phyloP scores from a whole-genome alignment of 2,888 invertebrate species.

The Stenoptilia bipunctidactyla region DNA sequence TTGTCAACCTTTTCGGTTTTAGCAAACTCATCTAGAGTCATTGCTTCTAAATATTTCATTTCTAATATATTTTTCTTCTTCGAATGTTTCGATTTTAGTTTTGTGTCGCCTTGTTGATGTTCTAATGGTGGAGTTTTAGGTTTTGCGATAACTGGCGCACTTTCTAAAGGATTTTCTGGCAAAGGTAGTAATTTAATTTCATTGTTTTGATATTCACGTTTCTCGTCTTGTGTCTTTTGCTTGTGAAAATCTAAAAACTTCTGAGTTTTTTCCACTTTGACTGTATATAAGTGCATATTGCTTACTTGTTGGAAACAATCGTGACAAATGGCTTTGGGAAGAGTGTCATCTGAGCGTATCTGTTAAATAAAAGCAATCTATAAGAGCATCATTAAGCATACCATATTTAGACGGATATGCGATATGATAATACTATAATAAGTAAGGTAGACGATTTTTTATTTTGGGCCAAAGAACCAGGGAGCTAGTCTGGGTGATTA shows the following conservation, averaged over 20 bases:
- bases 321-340: constrained; percentile 64
- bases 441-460: too few species aligned
- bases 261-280: constrained; percentile 61
- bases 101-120: constrained; percentile 40
- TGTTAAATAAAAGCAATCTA: constrained; percentile 16
- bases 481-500: too few species aligned
- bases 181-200: constrained; percentile 22
- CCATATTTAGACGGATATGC: too few species aligned
- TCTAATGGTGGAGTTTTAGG: constrained; percentile 19
- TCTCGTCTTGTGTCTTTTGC: constrained; percentile 36
- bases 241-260: constrained; percentile 55
- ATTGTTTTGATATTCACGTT: constrained; percentile 18
- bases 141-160: constrained; percentile 18
- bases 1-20: constrained; percentile 44
- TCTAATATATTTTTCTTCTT: constrained; percentile 36
- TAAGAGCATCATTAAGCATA: too few species aligned
- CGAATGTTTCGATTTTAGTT: constrained; percentile 18
- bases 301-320: constrained; percentile 58
- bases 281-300: constrained; percentile 42
- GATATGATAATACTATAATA: too few species aligned
- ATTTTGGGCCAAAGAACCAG: too few species aligned
- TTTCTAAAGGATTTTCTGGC: constrained; percentile 21
- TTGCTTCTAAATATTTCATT: constrained; percentile 49
- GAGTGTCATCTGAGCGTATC: constrained; percentile 50
- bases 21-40: constrained; percentile 57